phyloP scores from a whole-genome alignment of 2,888 invertebrate genomes.

The Sussaba pulchella region DNA sequence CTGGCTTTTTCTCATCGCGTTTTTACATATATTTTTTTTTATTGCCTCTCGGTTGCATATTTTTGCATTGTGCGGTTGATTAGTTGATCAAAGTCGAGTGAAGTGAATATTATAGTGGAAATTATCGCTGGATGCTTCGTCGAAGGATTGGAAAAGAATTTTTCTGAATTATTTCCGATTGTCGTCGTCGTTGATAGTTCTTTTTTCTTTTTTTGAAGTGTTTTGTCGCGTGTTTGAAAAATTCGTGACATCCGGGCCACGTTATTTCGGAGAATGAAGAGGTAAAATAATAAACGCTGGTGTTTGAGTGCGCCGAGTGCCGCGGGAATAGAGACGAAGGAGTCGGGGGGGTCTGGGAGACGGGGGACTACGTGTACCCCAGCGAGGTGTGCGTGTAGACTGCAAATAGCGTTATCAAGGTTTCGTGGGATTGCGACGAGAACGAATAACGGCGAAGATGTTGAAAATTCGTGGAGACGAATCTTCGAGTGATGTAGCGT shows the following conservation, averaged over 20 bases:
- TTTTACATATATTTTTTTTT: constrained; percentile 5
- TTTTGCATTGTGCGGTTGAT: neutral
- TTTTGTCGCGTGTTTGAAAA: neutral
- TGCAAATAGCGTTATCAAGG: constrained; percentile 70
- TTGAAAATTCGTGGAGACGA: constrained; percentile 22
- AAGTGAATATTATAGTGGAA: neutral
- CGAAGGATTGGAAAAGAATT: no score
- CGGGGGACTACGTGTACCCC: constrained; percentile 12
- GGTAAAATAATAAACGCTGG: neutral
- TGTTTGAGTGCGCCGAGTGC: neutral
- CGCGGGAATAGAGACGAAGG: neutral
- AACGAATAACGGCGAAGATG: constrained; percentile 17
- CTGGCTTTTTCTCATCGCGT: neutral
- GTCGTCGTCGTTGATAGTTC: neutral
- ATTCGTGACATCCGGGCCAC: constrained; percentile 6
- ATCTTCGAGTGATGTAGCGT: constrained; percentile 19
- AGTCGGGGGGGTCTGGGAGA: neutral
- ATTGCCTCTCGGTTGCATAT: no score
- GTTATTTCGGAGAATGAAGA: constrained; percentile 36
- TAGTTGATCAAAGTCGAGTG: neutral
- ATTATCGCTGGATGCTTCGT: neutral
- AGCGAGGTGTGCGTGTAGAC: constrained; percentile 47
- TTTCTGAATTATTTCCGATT: neutral
- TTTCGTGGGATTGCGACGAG: constrained; percentile 39
- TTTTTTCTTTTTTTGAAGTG: constrained; percentile 6